Conservation (phyloP, 2,888 invertebrate genomes). For the Lysandra bellargus region DNA sequence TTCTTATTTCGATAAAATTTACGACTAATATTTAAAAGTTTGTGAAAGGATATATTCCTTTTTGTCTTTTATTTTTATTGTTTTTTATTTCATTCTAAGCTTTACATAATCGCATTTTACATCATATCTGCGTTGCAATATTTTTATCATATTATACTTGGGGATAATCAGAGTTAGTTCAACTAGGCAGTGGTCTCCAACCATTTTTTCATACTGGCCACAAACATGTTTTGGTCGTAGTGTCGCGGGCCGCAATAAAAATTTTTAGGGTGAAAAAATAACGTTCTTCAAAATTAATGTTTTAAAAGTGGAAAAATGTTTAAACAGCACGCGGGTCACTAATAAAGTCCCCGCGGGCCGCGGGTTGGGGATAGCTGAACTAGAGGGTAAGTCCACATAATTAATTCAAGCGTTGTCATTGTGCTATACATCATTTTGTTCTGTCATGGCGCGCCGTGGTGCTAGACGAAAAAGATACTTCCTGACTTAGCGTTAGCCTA, state of each 20-base stretch:
- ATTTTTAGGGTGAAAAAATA: too few relatives aligned
- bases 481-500: background rate
- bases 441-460: too few relatives aligned
- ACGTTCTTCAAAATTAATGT: too few relatives aligned
- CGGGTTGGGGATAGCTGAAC: too few relatives aligned
- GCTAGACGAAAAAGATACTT: background rate
- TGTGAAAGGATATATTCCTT: background rate
- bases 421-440: too few relatives aligned
- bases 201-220: too few relatives aligned
- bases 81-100: background rate
- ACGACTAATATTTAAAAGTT: background rate
- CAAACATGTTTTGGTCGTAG: too few relatives aligned
- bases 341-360: too few relatives aligned
- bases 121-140: background rate
- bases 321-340: too few relatives aligned
- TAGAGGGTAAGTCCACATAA: background rate
- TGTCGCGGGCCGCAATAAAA: too few relatives aligned
- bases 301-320: too few relatives aligned
- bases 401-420: background rate
- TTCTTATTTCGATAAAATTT: conserved; percentile 17
- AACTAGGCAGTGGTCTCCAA: background rate
- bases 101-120: background rate
- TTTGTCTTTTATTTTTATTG: background rate
- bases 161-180: background rate
- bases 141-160: background rate